Conservation (phyloP, 1,140 invertebrate genomes). For the Tribolium castaneum region DNA sequence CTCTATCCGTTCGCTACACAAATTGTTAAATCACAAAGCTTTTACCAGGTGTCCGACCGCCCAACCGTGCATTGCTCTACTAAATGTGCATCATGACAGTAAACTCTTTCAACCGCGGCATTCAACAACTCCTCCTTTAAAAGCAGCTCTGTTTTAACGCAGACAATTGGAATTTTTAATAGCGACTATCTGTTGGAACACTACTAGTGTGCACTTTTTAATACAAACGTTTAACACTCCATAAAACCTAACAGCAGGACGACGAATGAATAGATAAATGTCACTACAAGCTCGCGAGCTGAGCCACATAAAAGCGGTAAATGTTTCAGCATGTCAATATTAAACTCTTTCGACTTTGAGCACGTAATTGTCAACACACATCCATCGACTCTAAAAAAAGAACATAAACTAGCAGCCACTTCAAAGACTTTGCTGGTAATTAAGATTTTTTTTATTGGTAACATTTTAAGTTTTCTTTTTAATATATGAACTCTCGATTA, state of each 20-base stretch:
- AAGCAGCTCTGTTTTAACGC: slow-evolving; percentile 34
- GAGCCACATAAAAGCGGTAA: neutral
- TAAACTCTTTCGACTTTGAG: neutral
- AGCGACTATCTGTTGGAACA: neutral
- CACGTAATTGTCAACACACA: neutral
- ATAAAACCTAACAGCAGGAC: neutral
- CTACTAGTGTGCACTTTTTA: slow-evolving; percentile 2
- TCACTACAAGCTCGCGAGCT: neutral
- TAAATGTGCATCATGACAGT: slow-evolving; percentile 16
- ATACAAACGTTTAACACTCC: slow-evolving; percentile 13
- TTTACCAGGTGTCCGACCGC: slow-evolving; percentile 43
- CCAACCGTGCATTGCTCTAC: slow-evolving; percentile 22
- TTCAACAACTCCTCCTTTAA: slow-evolving; percentile 26
- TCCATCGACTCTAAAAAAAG: neutral
- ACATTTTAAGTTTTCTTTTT: too few relatives aligned
- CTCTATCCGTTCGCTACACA: slow-evolving; percentile 47
- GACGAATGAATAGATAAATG: slow-evolving; percentile 14
- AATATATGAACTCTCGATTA: too few relatives aligned
- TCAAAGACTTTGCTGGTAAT: neutral
- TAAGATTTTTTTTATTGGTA: neutral
- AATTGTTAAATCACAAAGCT: slow-evolving; percentile 52
- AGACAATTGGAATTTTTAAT: slow-evolving; percentile 41
- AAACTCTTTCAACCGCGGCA: slow-evolving; percentile 1
- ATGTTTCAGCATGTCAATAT: neutral
- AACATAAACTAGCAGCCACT: too few relatives aligned